Evolutionary conservation across 2,113 vertebrate species (phyloP), one percentile per base, ranked within the genome.

Genomic region (Gila orcuttii): DNA sequence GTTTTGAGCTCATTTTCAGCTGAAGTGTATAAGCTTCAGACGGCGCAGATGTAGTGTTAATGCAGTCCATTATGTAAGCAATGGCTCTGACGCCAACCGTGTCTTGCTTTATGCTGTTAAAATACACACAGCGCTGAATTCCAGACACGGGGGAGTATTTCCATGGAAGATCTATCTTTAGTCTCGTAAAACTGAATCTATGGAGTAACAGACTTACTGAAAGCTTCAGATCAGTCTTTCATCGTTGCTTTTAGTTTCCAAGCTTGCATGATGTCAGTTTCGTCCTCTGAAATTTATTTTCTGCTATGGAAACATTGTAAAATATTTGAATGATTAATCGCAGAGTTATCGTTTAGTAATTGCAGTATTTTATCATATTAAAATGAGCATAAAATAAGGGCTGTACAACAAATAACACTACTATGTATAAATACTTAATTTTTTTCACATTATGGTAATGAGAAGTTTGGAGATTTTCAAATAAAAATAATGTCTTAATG

Each of bases 131-230:
- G 77, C 15, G 21, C 57, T 79, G 57, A 62, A 57, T 62, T 42
- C 17, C 57, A 62, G 77, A 79, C 77, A 79, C 36, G 57, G 36
- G 77, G 77, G 36, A 79, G 77, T 60, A 42, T 79, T 79, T 62
- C 59, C 77, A 62, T 45, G 77, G 77, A 42, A 79, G 77, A 60
- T 36, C 77, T 79, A 79, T 79, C 77, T 79, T 79, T 79, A 79
- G 77, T 79, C 36, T 45, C n/a, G 6, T 62, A 79, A 79, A 79
- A 62, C 57, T 15, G 57, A 62, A 79, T 62, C 57, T 79, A 7
- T 4, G 23, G 77, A 62, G 57, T 25, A 62, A 45, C 55, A 62
- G 77, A 39, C 23, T 36, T 39, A 11, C 76, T 78, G 50, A 78
- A 60, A 79, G 55, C 77, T 79, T 79, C 19, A 8, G 77, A 42